phyloP scores from a whole-genome alignment of 1,140 invertebrate genomes.

The Drosophila sucinea region DNA sequence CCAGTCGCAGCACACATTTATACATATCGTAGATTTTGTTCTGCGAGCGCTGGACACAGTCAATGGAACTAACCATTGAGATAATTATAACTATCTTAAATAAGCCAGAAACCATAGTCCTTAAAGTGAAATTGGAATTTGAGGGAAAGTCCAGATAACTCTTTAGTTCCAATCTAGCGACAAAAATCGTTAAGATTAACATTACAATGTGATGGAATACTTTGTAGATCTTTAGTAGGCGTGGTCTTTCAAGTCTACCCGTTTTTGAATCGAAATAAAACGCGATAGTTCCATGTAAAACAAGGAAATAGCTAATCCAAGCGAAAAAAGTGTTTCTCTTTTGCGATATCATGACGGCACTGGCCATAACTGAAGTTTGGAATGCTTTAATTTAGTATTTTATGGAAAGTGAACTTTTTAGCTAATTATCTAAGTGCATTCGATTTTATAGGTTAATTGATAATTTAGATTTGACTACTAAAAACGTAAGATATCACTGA shows the following conservation, averaged over 20 bases:
- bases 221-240: neutral
- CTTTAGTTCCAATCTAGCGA: neutral
- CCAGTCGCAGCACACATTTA: slow-evolving; percentile 7
- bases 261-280: neutral
- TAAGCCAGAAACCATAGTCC: neutral
- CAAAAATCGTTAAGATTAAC: neutral
- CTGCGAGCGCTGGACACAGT: slow-evolving; percentile 21
- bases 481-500: neutral
- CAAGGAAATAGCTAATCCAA: neutral
- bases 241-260: neutral
- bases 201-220: neutral
- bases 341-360: neutral
- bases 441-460: neutral
- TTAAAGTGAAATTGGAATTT: neutral
- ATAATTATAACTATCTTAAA: neutral
- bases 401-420: neutral
- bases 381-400: neutral
- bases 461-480: neutral
- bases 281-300: neutral
- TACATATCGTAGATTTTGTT: slow-evolving; percentile 22
- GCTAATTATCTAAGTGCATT: neutral
- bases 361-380: neutral
- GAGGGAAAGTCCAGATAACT: neutral
- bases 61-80: neutral
- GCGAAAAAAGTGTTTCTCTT: neutral